phyloP scores from a whole-genome alignment of 2,888 invertebrate species.

The Achlya flavicornis region DNA sequence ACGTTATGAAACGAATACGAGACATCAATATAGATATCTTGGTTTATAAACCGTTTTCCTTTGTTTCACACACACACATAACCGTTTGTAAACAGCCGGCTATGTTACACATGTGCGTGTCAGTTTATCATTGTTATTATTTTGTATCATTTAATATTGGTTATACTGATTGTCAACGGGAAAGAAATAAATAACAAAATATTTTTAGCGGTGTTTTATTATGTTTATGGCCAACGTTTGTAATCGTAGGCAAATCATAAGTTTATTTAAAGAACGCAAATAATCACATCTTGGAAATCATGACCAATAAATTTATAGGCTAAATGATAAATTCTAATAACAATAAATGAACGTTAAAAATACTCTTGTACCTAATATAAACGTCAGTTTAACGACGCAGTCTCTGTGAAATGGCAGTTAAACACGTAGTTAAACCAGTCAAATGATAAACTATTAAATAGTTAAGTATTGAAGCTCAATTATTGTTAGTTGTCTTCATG shows the following conservation, averaged over 20 bases:
- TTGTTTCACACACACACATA: conserved; percentile 34
- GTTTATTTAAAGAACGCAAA: too few relatives aligned
- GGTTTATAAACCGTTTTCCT: conserved; percentile 23
- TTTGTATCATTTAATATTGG: conserved; percentile 25
- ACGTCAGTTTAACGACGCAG: conserved; percentile 55
- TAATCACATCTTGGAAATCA: too few relatives aligned
- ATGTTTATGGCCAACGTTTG: too few relatives aligned
- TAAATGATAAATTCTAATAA: background rate
- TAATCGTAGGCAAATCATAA: too few relatives aligned
- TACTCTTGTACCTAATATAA: conserved; percentile 50
- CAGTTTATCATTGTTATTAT: conserved; percentile 36
- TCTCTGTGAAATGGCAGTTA: conserved; percentile 37
- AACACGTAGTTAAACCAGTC: conserved; percentile 42
- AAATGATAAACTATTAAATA: conserved; percentile 40
- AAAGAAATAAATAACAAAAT: too few relatives aligned
- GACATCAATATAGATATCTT: background rate
- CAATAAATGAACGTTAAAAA: conserved; percentile 46
- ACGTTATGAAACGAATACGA: background rate
- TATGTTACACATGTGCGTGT: conserved; percentile 29
- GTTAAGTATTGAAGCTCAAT: conserved; percentile 5
- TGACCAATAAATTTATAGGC: background rate
- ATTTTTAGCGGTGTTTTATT: background rate
- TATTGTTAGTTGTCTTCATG: background rate
- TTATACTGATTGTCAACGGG: conserved; percentile 13
- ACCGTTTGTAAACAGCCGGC: conserved; percentile 44